phyloP scores from a whole-genome alignment of 2,797 vertebrate species.

The Rhyacichthys aspro region DNA sequence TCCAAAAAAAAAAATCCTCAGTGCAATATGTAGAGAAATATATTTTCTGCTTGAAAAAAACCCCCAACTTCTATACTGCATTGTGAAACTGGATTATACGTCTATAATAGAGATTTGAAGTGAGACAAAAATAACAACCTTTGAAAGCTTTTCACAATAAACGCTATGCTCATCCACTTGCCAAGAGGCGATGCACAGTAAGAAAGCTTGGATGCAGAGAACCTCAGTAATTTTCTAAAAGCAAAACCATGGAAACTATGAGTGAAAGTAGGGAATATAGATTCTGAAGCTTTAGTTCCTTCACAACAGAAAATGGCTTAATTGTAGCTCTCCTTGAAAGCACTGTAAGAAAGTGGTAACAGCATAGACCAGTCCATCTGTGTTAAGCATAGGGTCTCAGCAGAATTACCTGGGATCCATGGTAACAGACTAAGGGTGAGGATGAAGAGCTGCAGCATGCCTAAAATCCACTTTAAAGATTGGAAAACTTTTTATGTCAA shows the following conservation, averaged over 20 bases:
- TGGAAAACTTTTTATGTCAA: constrained; percentile 2
- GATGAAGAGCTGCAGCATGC: constrained; percentile 46
- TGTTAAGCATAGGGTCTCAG: constrained; percentile 2
- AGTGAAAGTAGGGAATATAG: neutral
- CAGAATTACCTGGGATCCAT: constrained; percentile 71
- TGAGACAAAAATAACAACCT: constrained; percentile 39
- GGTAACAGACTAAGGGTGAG: constrained; percentile 50
- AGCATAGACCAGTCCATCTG: neutral
- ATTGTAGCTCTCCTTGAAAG: neutral
- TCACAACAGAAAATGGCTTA: neutral
- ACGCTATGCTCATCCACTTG: constrained; percentile 43
- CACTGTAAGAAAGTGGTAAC: neutral
- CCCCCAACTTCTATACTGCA: constrained; percentile 17
- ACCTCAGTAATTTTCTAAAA: constrained; percentile 6
- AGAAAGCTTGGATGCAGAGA: constrained; percentile 22
- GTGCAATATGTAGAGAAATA: no score
- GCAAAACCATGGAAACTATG: constrained; percentile 11
- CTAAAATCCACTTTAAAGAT: constrained; percentile 10
- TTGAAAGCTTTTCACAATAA: constrained; percentile 54
- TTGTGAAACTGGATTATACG: constrained; percentile 48
- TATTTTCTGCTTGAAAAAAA: constrained; percentile 14
- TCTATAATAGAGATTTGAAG: constrained; percentile 25
- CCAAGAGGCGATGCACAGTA: constrained; percentile 32
- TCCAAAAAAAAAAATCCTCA: neutral
- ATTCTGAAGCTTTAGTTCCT: no score